Conservation (phyloP, 2,797 vertebrate genomes). For the Trachurus trachurus region DNA sequence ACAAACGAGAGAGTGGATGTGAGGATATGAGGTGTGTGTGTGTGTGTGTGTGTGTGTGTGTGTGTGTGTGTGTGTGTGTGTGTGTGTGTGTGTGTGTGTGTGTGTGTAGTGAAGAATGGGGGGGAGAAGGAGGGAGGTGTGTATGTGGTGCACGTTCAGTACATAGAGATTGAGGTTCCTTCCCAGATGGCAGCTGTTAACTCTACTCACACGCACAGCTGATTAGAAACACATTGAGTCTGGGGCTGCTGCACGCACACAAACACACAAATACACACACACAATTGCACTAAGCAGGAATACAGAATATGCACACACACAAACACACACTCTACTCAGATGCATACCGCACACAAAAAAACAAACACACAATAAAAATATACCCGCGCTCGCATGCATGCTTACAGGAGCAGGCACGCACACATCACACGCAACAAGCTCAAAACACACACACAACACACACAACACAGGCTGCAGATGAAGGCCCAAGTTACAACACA, state of each 20-base stretch:
- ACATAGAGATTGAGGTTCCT: conserved; percentile 85
- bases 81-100: conserved; percentile 30
- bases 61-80: conserved; percentile 40
- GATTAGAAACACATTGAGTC: conserved; percentile 89
- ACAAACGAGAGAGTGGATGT: conserved; percentile 58
- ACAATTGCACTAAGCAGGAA: conserved; percentile 26
- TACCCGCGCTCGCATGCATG: conserved; percentile 39
- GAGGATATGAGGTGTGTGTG: conserved; percentile 58
- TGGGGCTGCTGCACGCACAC: conserved; percentile 78
- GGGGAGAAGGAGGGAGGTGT: conserved; percentile 40
- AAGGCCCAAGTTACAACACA: background rate
- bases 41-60: conserved; percentile 43
- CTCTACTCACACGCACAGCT: conserved; percentile 87
- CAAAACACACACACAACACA: background rate
- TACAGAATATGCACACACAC: conserved; percentile 32
- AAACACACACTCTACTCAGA: background rate
- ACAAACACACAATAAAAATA: conserved; percentile 60
- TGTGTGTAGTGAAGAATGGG: conserved; percentile 34
- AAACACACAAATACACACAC: conserved; percentile 52
- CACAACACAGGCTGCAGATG: background rate
- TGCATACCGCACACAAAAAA: conserved; percentile 40
- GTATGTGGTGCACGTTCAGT: conserved; percentile 74
- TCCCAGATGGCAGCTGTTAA: conserved; percentile 90
- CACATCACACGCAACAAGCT: background rate
- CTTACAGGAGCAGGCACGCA: conserved; percentile 54